phyloP scores from a whole-genome alignment of 2,797 vertebrate species.

The Esox lucius region DNA sequence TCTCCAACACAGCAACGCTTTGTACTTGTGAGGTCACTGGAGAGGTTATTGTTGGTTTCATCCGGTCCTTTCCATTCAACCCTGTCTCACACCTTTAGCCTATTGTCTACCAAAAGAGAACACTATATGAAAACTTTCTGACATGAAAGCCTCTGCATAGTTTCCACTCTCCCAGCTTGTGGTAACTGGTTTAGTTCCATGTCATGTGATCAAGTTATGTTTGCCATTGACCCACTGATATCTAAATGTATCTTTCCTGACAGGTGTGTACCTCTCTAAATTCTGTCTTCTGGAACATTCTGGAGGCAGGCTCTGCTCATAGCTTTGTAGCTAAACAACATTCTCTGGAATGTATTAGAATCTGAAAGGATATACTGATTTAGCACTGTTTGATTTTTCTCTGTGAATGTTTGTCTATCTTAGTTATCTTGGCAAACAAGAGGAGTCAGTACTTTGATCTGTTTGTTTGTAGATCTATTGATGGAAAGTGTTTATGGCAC shows the following conservation, averaged over 20 bases:
- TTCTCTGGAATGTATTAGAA: not conserved
- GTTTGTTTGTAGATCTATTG: conserved; percentile 13
- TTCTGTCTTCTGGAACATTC: not conserved
- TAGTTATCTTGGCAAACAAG: not conserved
- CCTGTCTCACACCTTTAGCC: not conserved
- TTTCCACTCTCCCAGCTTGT: conserved; percentile 10
- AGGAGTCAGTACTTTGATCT: conserved; percentile 2
- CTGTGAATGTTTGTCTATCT: not conserved
- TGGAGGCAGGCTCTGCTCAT: not conserved
- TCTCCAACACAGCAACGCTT: not conserved
- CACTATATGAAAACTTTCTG: not conserved
- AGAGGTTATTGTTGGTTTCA: not conserved
- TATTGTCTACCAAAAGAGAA: not conserved
- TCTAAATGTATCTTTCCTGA: not conserved
- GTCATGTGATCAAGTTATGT: not conserved
- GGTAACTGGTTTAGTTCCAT: not conserved
- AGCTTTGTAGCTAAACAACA: not conserved
- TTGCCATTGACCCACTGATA: not conserved
- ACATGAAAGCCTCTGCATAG: conserved; percentile 11
- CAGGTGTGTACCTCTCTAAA: conserved; percentile 10
- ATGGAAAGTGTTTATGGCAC: conserved; percentile 23
- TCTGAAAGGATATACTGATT: not conserved
- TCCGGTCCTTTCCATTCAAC: not conserved
- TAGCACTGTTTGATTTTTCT: not conserved
- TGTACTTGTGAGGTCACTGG: not conserved